Evolutionary conservation across 2,113 vertebrate species (phyloP).

Genomic region (Melanocharis versteri): DNA sequence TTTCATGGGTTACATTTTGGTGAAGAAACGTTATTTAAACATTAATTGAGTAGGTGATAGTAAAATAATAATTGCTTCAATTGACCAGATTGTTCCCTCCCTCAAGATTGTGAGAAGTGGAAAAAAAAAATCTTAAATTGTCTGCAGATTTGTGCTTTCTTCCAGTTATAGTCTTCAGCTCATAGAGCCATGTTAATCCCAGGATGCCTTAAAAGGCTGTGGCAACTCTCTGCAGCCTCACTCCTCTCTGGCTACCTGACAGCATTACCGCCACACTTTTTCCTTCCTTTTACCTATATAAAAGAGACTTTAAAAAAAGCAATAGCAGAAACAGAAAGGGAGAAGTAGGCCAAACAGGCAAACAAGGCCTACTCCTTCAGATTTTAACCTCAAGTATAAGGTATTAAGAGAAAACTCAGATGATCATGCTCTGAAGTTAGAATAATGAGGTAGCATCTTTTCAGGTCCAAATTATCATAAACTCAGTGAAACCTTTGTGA

Average conservation of each 20-base stretch:
- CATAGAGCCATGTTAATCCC: neutral
- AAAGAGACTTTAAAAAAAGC: neutral
- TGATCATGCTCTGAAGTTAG: neutral
- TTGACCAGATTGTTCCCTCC: neutral
- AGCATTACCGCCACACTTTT: fast-evolving
- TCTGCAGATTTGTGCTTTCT: neutral
- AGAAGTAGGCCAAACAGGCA: neutral
- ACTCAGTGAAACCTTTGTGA: neutral
- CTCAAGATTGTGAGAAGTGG: neutral
- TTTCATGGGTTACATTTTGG: neutral
- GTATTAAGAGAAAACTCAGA: neutral
- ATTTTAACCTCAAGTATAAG: neutral
- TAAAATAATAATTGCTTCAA: neutral
- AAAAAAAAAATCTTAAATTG: neutral
- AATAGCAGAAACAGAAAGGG: neutral
- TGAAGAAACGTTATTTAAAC: neutral
- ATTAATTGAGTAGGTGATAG: neutral
- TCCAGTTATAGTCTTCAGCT: neutral
- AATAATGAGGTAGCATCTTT: neutral
- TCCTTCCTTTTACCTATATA: neutral
- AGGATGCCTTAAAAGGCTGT: neutral
- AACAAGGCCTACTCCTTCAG: neutral
- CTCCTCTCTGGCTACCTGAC: neutral
- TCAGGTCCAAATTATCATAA: neutral
- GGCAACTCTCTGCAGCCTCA: neutral